Conservation (phyloP, 1,140 invertebrate species). For the Drosophila varians region DNA sequence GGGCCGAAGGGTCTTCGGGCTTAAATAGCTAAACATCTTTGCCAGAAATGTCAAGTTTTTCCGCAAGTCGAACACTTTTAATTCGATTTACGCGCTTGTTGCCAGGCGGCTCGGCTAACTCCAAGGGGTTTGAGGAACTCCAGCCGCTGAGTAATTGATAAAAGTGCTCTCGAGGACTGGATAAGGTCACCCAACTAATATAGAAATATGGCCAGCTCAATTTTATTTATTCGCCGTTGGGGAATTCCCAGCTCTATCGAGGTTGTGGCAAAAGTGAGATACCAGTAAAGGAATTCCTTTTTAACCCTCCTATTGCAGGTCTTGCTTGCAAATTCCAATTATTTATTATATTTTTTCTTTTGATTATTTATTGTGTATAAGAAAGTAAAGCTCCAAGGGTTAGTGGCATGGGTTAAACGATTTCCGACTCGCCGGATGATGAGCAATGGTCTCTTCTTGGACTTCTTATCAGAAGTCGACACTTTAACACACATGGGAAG, state of each 20-base stretch:
- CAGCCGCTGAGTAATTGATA: slow-evolving; percentile 24
- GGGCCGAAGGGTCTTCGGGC: slow-evolving; percentile 16
- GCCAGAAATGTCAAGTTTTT: slow-evolving; percentile 3
- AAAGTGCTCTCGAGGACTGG: slow-evolving; percentile 22
- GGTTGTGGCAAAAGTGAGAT: not conserved
- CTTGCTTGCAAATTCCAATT: too few relatives aligned
- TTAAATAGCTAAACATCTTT: slow-evolving; percentile 46
- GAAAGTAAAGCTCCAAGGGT: too few relatives aligned
- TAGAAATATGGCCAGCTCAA: slow-evolving; percentile 12
- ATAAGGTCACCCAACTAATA: slow-evolving; percentile 24
- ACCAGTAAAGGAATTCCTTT: not conserved
- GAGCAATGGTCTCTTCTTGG: slow-evolving; percentile 24
- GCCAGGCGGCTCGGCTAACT: slow-evolving; percentile 16
- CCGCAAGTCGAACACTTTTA: slow-evolving; percentile 3
- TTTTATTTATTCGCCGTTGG: slow-evolving; percentile 3
- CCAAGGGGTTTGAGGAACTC: slow-evolving; percentile 28
- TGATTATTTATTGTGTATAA: too few relatives aligned
- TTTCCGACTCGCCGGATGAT: slow-evolving; percentile 10
- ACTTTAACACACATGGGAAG: not conserved
- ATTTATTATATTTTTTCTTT: too few relatives aligned
- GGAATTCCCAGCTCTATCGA: not conserved
- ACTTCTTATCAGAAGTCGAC: slow-evolving; percentile 31
- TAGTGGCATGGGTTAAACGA: not conserved
- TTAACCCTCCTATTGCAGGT: not conserved
- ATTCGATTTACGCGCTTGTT: slow-evolving; percentile 15